Base-by-base conservation (phyloP, 2,797 vertebrate genomes). In the Phoxinus dragarum region DNA sequence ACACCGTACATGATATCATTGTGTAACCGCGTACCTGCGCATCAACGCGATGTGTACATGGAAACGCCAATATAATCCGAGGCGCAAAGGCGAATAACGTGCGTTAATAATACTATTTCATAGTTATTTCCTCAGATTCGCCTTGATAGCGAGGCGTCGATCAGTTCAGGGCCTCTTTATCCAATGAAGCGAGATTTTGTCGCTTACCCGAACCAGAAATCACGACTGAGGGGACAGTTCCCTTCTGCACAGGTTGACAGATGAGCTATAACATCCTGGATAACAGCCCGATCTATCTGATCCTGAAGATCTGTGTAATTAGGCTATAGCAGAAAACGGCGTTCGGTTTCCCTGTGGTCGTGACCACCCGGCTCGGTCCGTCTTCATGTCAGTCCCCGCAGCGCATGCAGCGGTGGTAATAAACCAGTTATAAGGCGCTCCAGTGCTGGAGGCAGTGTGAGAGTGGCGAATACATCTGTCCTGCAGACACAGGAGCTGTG, bases 11-110 rank as follows among this genome's bases (percentile, higher is more conserved):
- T 16, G 47, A 16, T 27, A 27, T 27, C 27, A 27, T 85, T 76
- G 83, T 87, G 75, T 89, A 85, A 87, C 67, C 42, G 23, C 81
- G 77, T 87, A 88, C 86, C 87, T 84, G 82, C 80, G 83, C 80
- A 27, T 81, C 44, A 27, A 71, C 52, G 38, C 47, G 66, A 79
- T 49, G 76, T 59, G 40, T 59, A 56, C 68, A 81, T 75, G 54
- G 54, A 73, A 83, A 80, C 80, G 19, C 67, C 84, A 38, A 56
- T 4, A 56, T 77, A 79, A 82, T 72, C 73, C 56, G 61, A 73
- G 40, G 72, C 81, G 49, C 72, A 61, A 64, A 61, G 21, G 68
- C 69, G 78, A 73, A 12, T n/a, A 49, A 27, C 3, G 5, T 66
- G 71, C 71, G n/a, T 31, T 76, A 59, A 47, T 61, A 40, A 76